Evolutionary conservation across 2,888 invertebrate genomes (phyloP).

Genomic region (Malacosoma neustria): DNA sequence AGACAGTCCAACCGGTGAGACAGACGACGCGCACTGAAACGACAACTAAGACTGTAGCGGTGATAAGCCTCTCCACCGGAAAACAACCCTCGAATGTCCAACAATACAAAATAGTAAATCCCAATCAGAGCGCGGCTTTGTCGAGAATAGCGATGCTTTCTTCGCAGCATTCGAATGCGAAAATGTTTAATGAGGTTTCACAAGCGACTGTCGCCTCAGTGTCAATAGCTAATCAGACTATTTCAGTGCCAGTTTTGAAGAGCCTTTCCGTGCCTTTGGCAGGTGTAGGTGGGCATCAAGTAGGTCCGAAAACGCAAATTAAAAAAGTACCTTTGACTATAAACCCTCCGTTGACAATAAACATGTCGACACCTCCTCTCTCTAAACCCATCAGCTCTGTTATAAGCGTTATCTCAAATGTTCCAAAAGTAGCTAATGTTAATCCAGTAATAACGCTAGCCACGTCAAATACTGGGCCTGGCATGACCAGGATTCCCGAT

Average conservation of each 20-base stretch:
- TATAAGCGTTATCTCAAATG: constrained; percentile 62
- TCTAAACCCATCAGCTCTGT: constrained; percentile 62
- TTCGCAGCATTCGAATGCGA: constrained; percentile 56
- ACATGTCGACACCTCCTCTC: constrained; percentile 46
- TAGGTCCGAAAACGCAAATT: constrained; percentile 31
- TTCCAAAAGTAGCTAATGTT: constrained; percentile 46
- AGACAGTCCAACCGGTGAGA: constrained; percentile 32
- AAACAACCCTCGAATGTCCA: constrained; percentile 54
- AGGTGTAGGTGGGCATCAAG: constrained; percentile 29
- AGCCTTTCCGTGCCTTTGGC: constrained; percentile 53
- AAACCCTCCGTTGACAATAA: constrained; percentile 46
- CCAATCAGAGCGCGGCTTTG: constrained; percentile 33
- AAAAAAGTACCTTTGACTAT: constrained; percentile 52
- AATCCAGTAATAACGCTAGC: constrained; percentile 57
- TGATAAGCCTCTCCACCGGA: constrained; percentile 62
- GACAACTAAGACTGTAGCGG: constrained; percentile 69
- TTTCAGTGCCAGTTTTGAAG: constrained; percentile 64
- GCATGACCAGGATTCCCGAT: constrained; percentile 49
- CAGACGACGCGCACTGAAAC: constrained; percentile 67
- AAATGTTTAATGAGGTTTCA: constrained; percentile 70
- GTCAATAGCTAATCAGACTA: constrained; percentile 68
- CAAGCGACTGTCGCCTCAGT: constrained; percentile 75
- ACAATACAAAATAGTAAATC: constrained; percentile 60
- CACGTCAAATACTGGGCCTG: constrained; percentile 38
- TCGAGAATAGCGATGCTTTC: constrained; percentile 55